Base-by-base conservation (phyloP, 2,113 vertebrate genomes). In the Synchiropus splendidus region DNA sequence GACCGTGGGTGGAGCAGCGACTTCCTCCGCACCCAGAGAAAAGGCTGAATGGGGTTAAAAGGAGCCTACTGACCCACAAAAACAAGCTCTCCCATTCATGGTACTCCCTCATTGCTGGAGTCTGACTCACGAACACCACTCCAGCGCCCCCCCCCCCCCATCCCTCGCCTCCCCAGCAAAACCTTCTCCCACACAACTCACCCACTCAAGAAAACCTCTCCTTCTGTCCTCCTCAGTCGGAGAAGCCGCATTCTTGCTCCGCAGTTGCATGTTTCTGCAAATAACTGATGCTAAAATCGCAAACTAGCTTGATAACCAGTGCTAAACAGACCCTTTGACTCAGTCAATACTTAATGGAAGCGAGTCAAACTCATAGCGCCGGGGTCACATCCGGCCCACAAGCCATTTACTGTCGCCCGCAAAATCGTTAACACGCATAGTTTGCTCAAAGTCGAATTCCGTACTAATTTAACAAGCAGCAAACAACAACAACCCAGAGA, bases 71-170 rank as follows among this genome's bases (percentile, higher is more conserved):
- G 75, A 77, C 72, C 80, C 65, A 61, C 67, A 75, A 77, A 78
- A 79, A 79, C 72, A 77, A 71, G 48, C 66, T 27, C 63, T 64
- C 69, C 77, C 77, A 78, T 80, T 82, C 74, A 78, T 70, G 55
- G 68, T 70, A 80, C 81, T 83, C 81, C 77, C 69, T 82, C 75
- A 83, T 85, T 83, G 65, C 78, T 74, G 21, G 71, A 64, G 64
- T 55, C 74, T 85, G 80, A 85, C 69, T 84, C 81, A 83, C 52
- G 69, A 73, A 76, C 51, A 61, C 39, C 48, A 66, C 52, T 52
- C 40, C 65, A 65, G 48, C 37, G 27, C 51, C 30, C 58, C 36
- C 47, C 30, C 14, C 11, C 18, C 17, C 12, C 15, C 39, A 5
- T 11, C 27, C 27, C n/a, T n/a, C n/a, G 16, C 16, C 44, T 16